phyloP scores from a whole-genome alignment of 2,113 vertebrate genomes.

The Pseudopipra pipra region DNA sequence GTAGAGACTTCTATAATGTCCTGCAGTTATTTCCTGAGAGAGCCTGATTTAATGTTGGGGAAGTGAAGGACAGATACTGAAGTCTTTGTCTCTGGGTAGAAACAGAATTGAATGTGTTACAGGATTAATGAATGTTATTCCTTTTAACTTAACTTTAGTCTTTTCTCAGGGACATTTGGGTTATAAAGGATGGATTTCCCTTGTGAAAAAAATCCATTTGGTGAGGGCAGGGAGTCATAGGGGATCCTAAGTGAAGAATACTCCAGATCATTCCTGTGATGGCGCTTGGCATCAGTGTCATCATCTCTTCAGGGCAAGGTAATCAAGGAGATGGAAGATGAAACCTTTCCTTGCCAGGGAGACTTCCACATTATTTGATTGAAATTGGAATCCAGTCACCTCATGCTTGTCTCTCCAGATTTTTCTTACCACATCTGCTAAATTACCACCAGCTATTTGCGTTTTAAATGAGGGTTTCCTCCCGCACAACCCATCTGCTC shows the following conservation, averaged over 20 bases:
- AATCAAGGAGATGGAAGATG: constrained; percentile 29
- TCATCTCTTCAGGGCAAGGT: background rate
- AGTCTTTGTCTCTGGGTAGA: background rate
- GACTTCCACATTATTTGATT: background rate
- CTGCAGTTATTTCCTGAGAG: background rate
- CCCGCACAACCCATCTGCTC: constrained; percentile 72
- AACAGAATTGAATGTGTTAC: background rate
- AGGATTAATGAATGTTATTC: background rate
- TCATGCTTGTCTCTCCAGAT: background rate
- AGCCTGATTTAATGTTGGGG: background rate
- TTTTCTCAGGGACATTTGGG: background rate
- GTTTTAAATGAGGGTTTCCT: constrained; percentile 60
- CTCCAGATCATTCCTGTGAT: background rate
- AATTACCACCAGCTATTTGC: constrained; percentile 62
- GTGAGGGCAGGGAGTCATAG: background rate
- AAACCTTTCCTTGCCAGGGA: background rate
- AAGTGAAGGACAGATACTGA: background rate
- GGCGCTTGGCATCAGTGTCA: background rate
- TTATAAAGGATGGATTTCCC: background rate
- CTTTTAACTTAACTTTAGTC: background rate
- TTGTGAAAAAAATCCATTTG: background rate
- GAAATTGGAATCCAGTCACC: constrained; percentile 30
- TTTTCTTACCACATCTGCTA: constrained; percentile 60
- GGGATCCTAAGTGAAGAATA: background rate
- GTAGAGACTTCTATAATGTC: background rate